These are phyloP conservation scores for Theodoxus fluviatilis DNA, from an alignment of 2,888 invertebrate genomes.

Conservation along the genomic window DNA sequence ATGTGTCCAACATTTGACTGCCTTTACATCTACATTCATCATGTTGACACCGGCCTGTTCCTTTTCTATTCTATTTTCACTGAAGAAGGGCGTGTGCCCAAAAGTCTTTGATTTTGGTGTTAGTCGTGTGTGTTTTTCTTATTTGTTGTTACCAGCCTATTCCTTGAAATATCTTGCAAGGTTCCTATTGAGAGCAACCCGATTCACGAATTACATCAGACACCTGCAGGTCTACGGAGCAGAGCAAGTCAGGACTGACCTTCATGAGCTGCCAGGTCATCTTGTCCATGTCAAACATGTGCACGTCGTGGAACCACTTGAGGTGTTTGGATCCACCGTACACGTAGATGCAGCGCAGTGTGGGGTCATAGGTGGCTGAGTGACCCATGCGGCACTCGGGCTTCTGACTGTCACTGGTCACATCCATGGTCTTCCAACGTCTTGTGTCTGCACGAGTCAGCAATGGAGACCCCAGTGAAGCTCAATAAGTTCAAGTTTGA, in stretches of 20 bases:
- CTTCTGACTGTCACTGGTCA: conserved; percentile 47
- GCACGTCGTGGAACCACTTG: conserved; percentile 63
- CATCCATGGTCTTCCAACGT: conserved; percentile 45
- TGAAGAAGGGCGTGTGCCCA: no score
- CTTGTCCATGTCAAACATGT: conserved; percentile 58
- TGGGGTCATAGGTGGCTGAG: conserved; percentile 60
- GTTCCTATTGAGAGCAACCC: no score
- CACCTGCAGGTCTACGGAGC: background rate
- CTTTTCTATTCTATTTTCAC: no score
- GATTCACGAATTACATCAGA: no score
- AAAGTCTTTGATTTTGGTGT: no score
- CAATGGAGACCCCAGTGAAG: background rate
- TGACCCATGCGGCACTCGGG: conserved; percentile 63
- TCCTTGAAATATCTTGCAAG: no score
- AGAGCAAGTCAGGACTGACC: conserved; percentile 35
- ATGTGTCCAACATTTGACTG: no score
- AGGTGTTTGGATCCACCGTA: conserved; percentile 63
- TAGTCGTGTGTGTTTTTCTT: no score
- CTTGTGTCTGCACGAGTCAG: conserved; percentile 42
- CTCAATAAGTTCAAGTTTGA: background rate
- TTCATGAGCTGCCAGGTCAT: conserved; percentile 62
- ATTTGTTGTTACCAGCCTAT: no score
- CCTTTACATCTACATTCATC: no score
- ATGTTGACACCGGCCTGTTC: no score
- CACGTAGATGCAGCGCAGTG: conserved; percentile 58